phyloP scores from a whole-genome alignment of 92 coral and sea anemone species.

The Porites divaricata region DNA sequence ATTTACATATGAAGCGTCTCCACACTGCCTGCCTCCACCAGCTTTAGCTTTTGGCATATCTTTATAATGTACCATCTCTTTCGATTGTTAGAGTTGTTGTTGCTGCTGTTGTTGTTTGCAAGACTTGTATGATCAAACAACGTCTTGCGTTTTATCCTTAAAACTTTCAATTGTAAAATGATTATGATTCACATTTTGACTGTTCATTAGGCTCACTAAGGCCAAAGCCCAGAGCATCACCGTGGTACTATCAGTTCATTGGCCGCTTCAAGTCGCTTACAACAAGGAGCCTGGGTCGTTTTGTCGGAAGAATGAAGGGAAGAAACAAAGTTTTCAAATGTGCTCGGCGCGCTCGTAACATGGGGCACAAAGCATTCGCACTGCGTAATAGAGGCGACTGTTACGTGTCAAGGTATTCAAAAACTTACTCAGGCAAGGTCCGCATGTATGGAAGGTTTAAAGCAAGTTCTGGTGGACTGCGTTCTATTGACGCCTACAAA shows the following conservation, averaged over 20 bases:
- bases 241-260: constrained; percentile 32
- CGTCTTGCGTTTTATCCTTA: too few species aligned
- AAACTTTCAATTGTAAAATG: too few species aligned
- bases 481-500: constrained; percentile 41
- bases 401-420: constrained; percentile 26
- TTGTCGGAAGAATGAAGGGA: constrained; percentile 38
- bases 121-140: too few species aligned
- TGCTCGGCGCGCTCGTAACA: constrained; percentile 14
- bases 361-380: constrained; percentile 37
- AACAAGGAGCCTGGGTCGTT: constrained; percentile 29
- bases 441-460: constrained; percentile 39
- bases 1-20: too few species aligned
- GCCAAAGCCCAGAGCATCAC: constrained; percentile 17
- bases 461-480: constrained; percentile 28
- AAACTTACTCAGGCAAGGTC: constrained; percentile 7
- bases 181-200: too few species aligned
- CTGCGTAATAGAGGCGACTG: constrained; percentile 45
- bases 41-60: too few species aligned
- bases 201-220: constrained; percentile 24
- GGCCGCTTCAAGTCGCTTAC: constrained; percentile 40
- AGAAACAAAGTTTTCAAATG: constrained; percentile 27
- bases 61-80: too few species aligned
- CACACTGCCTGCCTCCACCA: too few species aligned
- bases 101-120: too few species aligned
- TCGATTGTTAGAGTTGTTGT: too few species aligned